These are phyloP conservation scores for Ianthella basta DNA, from an alignment of 37 sponge, comb jelly and placozoan genomes.

Conservation along the genomic window DNA sequence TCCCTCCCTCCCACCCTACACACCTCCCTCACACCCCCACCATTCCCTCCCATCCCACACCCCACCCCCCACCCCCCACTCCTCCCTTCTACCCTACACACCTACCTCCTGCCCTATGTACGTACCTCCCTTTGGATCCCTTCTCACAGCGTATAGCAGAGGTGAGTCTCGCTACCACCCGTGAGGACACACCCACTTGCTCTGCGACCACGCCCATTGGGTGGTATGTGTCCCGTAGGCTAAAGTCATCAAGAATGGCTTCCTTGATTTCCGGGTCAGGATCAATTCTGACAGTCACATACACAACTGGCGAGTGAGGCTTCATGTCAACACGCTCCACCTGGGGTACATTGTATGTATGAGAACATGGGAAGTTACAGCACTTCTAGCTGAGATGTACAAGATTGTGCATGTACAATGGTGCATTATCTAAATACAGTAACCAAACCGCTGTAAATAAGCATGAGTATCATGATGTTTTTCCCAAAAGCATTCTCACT, in stretches of 20 bases:
- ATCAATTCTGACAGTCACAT: constrained; percentile 35
- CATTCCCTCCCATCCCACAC: not conserved
- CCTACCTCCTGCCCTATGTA: too few relatives aligned
- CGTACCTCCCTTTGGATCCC: constrained; percentile 74
- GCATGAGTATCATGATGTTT: too few relatives aligned
- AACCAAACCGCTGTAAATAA: too few relatives aligned
- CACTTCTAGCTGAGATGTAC: too few relatives aligned
- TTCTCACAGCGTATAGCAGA: constrained; percentile 57
- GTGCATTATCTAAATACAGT: too few relatives aligned
- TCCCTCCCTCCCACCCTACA: too few relatives aligned
- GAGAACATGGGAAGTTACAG: not conserved
- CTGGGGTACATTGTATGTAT: too few relatives aligned
- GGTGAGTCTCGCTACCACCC: constrained; percentile 65
- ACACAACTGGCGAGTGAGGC: constrained; percentile 23
- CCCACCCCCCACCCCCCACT: not conserved
- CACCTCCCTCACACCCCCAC: too few relatives aligned
- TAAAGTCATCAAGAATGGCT: constrained; percentile 13
- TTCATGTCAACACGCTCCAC: constrained; percentile 55
- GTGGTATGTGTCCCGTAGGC: constrained; percentile 33
- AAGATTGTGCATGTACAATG: too few relatives aligned
- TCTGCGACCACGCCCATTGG: constrained; percentile 44
- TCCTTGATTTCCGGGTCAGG: constrained; percentile 46
- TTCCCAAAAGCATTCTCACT: too few relatives aligned
- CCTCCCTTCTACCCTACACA: not conserved
- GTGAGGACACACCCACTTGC: constrained; percentile 28